Evolutionary conservation across 2,797 vertebrate genomes (phyloP).

Genomic region (Etheostoma nigrum): DNA sequence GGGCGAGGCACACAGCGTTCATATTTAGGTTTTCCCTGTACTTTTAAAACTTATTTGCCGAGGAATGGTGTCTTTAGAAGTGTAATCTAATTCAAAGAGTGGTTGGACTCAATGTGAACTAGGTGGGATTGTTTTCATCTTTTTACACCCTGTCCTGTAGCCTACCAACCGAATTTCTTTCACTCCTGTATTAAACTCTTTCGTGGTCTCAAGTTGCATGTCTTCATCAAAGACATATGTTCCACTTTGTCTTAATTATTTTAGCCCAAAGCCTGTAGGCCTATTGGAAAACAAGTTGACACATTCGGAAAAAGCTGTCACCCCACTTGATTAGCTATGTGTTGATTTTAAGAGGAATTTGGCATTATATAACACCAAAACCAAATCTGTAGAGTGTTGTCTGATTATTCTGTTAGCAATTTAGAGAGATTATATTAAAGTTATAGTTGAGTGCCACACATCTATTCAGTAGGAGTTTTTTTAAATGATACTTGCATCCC

Average conservation of each 20-base stretch:
- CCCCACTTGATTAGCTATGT: background rate
- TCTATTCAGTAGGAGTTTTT: background rate
- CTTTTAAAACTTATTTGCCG: conserved; percentile 2
- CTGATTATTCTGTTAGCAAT: background rate
- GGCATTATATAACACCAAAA: background rate
- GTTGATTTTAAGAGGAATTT: background rate
- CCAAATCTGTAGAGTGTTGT: background rate
- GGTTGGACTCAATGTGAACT: background rate
- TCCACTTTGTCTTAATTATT: background rate
- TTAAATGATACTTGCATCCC: background rate
- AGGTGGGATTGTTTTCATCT: conserved; percentile 10
- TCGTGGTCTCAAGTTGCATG: conserved; percentile 20
- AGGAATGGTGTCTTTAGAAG: background rate
- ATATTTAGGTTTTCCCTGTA: conserved; percentile 3
- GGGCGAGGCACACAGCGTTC: background rate
- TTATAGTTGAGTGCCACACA: background rate
- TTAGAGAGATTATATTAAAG: background rate
- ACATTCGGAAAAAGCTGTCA: background rate
- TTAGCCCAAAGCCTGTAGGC: background rate
- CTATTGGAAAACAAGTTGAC: background rate
- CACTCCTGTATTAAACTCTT: background rate
- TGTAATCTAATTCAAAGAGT: background rate
- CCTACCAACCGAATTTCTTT: conserved; percentile 7
- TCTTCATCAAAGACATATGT: background rate
- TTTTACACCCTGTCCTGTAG: background rate